Conservation (phyloP, 1,140 invertebrate species). For the Penaeus indicus region DNA sequence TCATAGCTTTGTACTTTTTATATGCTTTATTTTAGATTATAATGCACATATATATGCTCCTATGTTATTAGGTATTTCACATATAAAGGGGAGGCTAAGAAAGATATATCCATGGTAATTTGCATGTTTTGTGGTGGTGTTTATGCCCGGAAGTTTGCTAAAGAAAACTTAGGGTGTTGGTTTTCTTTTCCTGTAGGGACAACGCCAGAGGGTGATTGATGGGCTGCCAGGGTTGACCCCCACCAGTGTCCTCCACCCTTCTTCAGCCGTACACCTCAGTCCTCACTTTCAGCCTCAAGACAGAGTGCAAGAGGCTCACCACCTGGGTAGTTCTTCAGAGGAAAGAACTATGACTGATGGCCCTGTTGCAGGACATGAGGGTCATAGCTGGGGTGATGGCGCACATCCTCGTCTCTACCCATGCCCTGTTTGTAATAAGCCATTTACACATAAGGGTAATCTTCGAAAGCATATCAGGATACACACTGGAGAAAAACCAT, state of each 20-base stretch:
- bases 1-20: too few relatives aligned
- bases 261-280: constrained; percentile 27
- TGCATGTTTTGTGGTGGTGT: too few relatives aligned
- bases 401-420: neutral
- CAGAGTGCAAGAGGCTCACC: constrained; percentile 26
- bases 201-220: constrained; percentile 49
- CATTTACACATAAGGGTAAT: constrained; percentile 51
- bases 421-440: constrained; percentile 53
- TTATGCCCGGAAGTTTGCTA: neutral
- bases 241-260: constrained; percentile 35
- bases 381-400: constrained; percentile 17
- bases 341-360: constrained; percentile 23
- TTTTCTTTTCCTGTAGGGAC: constrained; percentile 61
- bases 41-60: too few relatives aligned
- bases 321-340: constrained; percentile 27
- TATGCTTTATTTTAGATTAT: too few relatives aligned
- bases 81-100: too few relatives aligned
- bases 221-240: constrained; percentile 36
- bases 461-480: constrained; percentile 53
- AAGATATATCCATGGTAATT: too few relatives aligned
- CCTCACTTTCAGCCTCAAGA: constrained; percentile 31
- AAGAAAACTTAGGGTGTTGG: constrained; percentile 36
- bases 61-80: too few relatives aligned
- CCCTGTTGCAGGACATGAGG: constrained; percentile 13
- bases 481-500: constrained; percentile 57